Percentiles rank a stretch among this genome's conserved stretches.
These are phyloP conservation scores for Spea multiplicata DNA, from an alignment of 2,113 vertebrate species.

Conservation along the genomic window DNA sequence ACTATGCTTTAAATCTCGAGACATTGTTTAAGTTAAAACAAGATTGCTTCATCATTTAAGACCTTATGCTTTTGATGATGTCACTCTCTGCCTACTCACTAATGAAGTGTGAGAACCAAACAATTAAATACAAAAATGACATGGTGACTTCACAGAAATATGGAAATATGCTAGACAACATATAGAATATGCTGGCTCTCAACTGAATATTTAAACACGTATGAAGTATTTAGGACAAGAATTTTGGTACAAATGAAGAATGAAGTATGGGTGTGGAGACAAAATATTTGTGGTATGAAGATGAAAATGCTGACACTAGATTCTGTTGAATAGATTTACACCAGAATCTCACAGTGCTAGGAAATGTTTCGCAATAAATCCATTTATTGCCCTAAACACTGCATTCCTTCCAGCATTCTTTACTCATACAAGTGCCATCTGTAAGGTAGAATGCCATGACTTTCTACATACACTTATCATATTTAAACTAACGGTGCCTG, in stretches of 20 bases:
- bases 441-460: neutral
- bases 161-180: too few species aligned
- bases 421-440: neutral
- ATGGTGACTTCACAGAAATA: too few species aligned
- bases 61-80: too few species aligned
- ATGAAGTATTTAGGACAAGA: neutral
- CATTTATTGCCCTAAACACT: conserved; percentile 42
- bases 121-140: too few species aligned
- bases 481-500: too few species aligned
- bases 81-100: too few species aligned
- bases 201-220: neutral
- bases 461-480: too few species aligned
- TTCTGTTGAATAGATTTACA: conserved; percentile 36
- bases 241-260: neutral
- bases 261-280: conserved; percentile 30
- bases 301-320: conserved; percentile 36
- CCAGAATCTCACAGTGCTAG: conserved; percentile 36
- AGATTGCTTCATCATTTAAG: too few species aligned
- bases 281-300: conserved; percentile 41
- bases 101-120: too few species aligned
- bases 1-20: too few species aligned
- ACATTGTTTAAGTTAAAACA: too few species aligned
- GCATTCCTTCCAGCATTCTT: conserved; percentile 31
- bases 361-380: conserved; percentile 47
- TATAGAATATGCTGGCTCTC: too few species aligned